Evolutionary conservation across 2,888 invertebrate genomes (phyloP).

Genomic region (Chloroclystis v-ata): DNA sequence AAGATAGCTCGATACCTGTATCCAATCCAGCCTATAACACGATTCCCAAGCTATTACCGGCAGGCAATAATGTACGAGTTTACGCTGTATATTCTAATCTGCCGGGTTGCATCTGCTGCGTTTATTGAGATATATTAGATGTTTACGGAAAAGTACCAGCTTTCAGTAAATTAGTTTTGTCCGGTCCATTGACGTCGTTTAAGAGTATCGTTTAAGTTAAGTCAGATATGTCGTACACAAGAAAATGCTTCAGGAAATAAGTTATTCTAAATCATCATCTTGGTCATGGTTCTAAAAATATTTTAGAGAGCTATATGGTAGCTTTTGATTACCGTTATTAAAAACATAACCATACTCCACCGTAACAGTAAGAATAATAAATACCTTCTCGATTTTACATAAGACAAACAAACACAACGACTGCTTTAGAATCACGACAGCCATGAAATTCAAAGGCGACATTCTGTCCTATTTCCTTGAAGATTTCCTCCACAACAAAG

Average conservation of each 20-base stretch:
- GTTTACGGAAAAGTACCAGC: slow-evolving; percentile 7
- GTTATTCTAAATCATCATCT: too few relatives aligned
- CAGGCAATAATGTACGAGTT: slow-evolving; percentile 28
- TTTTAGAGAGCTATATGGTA: too few relatives aligned
- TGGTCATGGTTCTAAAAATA: too few relatives aligned
- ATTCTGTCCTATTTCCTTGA: slow-evolving; percentile 28
- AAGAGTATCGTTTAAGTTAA: not conserved
- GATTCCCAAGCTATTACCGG: slow-evolving; percentile 39
- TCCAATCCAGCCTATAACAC: slow-evolving; percentile 29
- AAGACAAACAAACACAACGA: too few relatives aligned
- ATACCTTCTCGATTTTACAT: too few relatives aligned
- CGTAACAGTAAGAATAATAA: too few relatives aligned
- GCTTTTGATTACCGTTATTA: too few relatives aligned
- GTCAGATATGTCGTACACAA: not conserved
- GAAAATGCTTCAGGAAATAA: not conserved
- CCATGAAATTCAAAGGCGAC: slow-evolving; percentile 16
- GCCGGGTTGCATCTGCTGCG: slow-evolving; percentile 17
- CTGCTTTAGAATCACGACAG: too few relatives aligned
- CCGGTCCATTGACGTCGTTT: not conserved
- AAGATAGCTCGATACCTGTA: too few relatives aligned
- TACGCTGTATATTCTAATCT: slow-evolving; percentile 19
- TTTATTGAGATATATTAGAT: slow-evolving; percentile 13
- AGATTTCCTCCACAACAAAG: slow-evolving; percentile 33
- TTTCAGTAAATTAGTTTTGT: not conserved
- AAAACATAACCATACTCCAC: too few relatives aligned